phyloP scores from a whole-genome alignment of 2,797 vertebrate species.

The Cyprinella venusta region DNA sequence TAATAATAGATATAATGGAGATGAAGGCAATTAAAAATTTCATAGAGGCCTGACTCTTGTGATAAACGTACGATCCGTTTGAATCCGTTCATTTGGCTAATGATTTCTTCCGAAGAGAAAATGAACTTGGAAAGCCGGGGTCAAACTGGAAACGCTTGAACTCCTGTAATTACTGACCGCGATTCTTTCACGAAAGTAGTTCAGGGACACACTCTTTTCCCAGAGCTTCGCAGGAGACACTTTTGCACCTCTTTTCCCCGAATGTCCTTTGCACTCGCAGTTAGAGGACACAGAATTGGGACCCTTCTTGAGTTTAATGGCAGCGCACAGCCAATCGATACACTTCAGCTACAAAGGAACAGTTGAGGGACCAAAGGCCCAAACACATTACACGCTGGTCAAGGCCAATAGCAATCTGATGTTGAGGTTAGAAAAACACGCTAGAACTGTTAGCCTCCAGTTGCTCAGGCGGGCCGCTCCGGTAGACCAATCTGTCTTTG shows the following conservation, averaged over 20 bases:
- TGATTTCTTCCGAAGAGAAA: background rate
- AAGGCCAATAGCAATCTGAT: conserved; percentile 53
- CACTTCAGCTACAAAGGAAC: conserved; percentile 59
- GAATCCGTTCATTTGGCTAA: conserved; percentile 12
- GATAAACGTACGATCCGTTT: conserved; percentile 8
- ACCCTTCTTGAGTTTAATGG: conserved; percentile 60
- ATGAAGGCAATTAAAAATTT: conserved; percentile 37
- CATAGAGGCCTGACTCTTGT: conserved; percentile 9
- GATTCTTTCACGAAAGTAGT: conserved; percentile 35
- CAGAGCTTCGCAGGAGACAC: conserved; percentile 21
- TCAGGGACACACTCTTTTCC: conserved; percentile 19
- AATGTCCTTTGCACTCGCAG: conserved; percentile 56
- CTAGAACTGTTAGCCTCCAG: conserved; percentile 40
- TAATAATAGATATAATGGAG: conserved; percentile 46
- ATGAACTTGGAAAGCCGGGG: background rate
- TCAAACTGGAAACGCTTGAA: conserved; percentile 31
- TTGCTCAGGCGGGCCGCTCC: conserved; percentile 27
- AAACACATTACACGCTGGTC: conserved; percentile 59
- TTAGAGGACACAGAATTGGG: conserved; percentile 59
- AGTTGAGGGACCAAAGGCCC: conserved; percentile 58
- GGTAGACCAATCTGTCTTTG: conserved; percentile 29
- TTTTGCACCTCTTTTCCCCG: conserved; percentile 25
- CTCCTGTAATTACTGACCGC: conserved; percentile 47
- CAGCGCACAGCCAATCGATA: conserved; percentile 58
- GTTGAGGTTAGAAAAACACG: conserved; percentile 44